Percentiles rank a stretch among this genome's conserved stretches.
Evolutionary conservation across 2,888 invertebrate genomes (phyloP).

Genomic region (Ptilodon capucinus): DNA sequence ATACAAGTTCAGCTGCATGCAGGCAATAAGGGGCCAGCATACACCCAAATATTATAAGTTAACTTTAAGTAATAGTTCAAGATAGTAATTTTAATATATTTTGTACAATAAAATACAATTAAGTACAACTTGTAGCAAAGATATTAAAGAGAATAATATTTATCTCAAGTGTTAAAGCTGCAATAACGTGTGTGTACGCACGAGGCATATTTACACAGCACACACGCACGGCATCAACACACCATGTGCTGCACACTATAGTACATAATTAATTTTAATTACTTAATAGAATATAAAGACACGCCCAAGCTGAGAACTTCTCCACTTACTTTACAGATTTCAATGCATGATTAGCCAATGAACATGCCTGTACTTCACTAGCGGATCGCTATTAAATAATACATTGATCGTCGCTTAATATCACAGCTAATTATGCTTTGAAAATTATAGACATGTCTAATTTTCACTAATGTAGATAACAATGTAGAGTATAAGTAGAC

Average conservation of each 20-base stretch:
- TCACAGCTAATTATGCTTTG: conserved; percentile 84
- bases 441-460: conserved; percentile 83
- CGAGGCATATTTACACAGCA: conserved; percentile 81
- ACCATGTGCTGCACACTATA: conserved; percentile 79
- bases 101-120: conserved; percentile 87
- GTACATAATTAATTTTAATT: conserved; percentile 77
- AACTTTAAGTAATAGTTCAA: conserved; percentile 79
- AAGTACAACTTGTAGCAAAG: conserved; percentile 88
- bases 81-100: conserved; percentile 85
- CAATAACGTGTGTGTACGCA: conserved; percentile 81
- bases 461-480: conserved; percentile 83
- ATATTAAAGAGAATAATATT: conserved; percentile 84
- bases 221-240: conserved; percentile 78
- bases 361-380: conserved; percentile 79
- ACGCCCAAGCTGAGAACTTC: conserved; percentile 79
- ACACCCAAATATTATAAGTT: conserved; percentile 79
- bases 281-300: conserved; percentile 81
- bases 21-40: conserved; percentile 78
- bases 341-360: conserved; percentile 83
- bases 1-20: conserved; percentile 81
- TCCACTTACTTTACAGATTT: conserved; percentile 78
- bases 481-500: conserved; percentile 82
- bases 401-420: conserved; percentile 81
- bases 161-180: conserved; percentile 82
- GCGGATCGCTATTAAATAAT: conserved; percentile 80